Base-by-base conservation (phyloP, 1,140 invertebrate genomes). In the Anthonomus grandis region DNA sequence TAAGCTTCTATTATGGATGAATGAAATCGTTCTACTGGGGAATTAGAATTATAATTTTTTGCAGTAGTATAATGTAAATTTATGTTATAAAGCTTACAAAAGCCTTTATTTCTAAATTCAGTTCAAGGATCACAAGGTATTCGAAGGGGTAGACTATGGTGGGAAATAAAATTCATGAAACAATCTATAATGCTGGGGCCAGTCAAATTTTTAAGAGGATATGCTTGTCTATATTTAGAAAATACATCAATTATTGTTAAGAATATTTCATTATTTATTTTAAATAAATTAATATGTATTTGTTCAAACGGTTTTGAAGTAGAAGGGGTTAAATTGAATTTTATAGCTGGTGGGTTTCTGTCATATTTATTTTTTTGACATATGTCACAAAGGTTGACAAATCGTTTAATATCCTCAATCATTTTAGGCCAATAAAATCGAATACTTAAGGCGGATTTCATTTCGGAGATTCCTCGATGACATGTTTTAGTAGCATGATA, bases 211-310 rank as follows among this genome's bases (percentile, higher is more conserved):
- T 51, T 56, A 10, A 68, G 24, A 23, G 56, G 39, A 46, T 64
- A 67, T 41, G 63, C 66, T 50, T 63, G 63, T 9, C 67, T 65
- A 51, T 62, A 68, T 62, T 54, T 64, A 13, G 68, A 71, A 51
- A 71, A 71, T 51, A 62, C 51, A 21, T 69, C 66, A 1, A 70
- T 61, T 9, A 72, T 60, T 34, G 68, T 70, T 18, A 67, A 21
- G 42, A 50, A 66, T 25, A 47, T 42, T 47, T 64, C 24, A 13
- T 62, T 58, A 4, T 57, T 45, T 27, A 70, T 61, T 10, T 49
- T 60, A 21, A 69, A 65, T 13, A 55, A 52, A 41, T 70, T 69
- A 8, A 66, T 53, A 23, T 71, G 63, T 10, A 70, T 37, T 15
- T 67, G 66, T 34, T 70, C 62, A 36, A 71, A 58, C 12, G 67